These are phyloP conservation scores for Phaethornis superciliosus DNA, from an alignment of 2,113 vertebrate genomes.

Conservation along the genomic window DNA sequence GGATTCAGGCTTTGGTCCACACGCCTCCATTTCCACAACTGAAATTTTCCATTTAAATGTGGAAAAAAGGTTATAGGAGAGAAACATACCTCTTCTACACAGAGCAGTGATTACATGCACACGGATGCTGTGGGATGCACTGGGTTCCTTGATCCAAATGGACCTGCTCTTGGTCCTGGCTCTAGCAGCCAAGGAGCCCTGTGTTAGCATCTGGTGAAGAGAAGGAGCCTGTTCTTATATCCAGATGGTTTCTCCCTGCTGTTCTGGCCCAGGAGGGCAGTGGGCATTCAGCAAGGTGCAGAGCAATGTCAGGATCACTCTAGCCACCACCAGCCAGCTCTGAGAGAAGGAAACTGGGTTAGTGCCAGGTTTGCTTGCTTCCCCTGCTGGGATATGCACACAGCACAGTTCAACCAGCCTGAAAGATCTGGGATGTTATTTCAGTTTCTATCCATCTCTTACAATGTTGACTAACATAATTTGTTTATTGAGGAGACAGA, in stretches of 20 bases:
- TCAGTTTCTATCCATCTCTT: neutral
- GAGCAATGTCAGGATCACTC: neutral
- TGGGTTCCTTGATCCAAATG: neutral
- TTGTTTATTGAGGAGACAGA: conserved; percentile 2
- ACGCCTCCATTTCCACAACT: neutral
- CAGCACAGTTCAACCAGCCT: neutral
- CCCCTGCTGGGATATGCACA: neutral
- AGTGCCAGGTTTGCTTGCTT: neutral
- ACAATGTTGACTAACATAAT: neutral
- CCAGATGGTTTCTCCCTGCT: neutral
- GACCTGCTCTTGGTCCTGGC: neutral
- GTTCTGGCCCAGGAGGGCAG: neutral
- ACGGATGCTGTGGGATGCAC: neutral
- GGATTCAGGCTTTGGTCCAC: neutral
- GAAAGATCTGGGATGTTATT: neutral
- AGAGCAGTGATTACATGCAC: neutral
- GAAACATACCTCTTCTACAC: neutral
- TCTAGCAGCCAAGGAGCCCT: neutral
- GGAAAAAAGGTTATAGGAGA: neutral
- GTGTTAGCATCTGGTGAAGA: neutral
- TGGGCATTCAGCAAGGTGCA: accelerated
- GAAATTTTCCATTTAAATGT: neutral
- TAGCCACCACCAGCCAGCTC: neutral
- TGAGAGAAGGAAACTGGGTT: neutral
- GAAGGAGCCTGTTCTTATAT: neutral